A percentile compares a stretch with the other conserved stretches of the same genome.
phyloP scores from a whole-genome alignment of 2,797 vertebrate genomes.

The Coilia nasus region DNA sequence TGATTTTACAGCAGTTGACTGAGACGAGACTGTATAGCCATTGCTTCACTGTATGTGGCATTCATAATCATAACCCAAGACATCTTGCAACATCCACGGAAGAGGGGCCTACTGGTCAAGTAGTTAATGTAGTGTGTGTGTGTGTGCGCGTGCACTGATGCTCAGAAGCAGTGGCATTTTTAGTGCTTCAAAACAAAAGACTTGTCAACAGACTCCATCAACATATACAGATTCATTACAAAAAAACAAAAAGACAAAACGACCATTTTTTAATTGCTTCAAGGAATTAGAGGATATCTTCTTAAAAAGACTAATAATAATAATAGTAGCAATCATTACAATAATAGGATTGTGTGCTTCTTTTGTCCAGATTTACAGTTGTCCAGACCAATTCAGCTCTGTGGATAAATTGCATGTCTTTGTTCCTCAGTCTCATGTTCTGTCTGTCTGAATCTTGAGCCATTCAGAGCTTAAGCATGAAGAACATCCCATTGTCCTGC shows the following conservation, averaged over 20 bases:
- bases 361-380: not conserved
- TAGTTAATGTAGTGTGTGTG: not conserved
- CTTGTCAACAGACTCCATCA: slow-evolving; percentile 45
- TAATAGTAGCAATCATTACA: not conserved
- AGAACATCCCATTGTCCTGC: slow-evolving; percentile 77
- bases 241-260: not conserved
- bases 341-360: slow-evolving; percentile 22
- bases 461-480: slow-evolving; percentile 83
- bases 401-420: slow-evolving; percentile 46
- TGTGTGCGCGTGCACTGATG: not conserved
- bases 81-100: not conserved
- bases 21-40: not conserved
- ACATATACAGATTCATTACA: slow-evolving; percentile 47
- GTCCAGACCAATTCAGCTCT: not conserved
- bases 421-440: slow-evolving; percentile 42
- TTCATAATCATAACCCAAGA: not conserved
- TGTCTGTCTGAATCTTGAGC: slow-evolving; percentile 50
- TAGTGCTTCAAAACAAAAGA: slow-evolving; percentile 42
- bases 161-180: slow-evolving; percentile 34
- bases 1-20: slow-evolving; percentile 3
- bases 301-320: slow-evolving; percentile 23
- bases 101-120: not conserved
- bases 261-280: slow-evolving; percentile 2
- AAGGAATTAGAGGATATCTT: slow-evolving; percentile 8
- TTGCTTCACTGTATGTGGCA: not conserved